Percentiles rank a stretch among this genome's conserved stretches.
These are phyloP conservation scores for Serripes groenlandicus DNA, from an alignment of 2,888 invertebrate genomes.

Conservation along the genomic window DNA sequence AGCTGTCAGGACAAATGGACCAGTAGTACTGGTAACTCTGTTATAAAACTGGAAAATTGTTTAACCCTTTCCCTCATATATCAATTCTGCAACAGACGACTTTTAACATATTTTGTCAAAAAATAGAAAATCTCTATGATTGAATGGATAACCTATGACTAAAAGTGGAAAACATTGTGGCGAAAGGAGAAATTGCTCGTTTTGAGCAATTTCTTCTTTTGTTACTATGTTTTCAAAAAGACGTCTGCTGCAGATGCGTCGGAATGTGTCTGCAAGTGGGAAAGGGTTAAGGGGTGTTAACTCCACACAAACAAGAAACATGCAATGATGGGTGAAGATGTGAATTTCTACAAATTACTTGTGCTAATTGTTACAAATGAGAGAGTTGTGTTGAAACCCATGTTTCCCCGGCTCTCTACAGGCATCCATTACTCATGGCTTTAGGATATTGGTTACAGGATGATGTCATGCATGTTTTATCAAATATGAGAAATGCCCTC, in stretches of 20 bases:
- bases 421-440: slow-evolving; percentile 4
- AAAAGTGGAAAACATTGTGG: slow-evolving; percentile 1
- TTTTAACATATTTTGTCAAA: too few species aligned
- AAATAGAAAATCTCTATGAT: too few species aligned
- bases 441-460: not conserved
- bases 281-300: not conserved
- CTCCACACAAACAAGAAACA: not conserved
- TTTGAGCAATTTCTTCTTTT: not conserved
- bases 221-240: not conserved
- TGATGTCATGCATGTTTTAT: not conserved
- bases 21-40: too few species aligned
- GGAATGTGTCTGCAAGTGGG: not conserved
- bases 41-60: not conserved
- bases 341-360: too few species aligned
- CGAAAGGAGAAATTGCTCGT: slow-evolving; percentile 7
- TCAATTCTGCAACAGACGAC: not conserved
- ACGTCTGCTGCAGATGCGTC: not conserved
- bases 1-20: too few species aligned
- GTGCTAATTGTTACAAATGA: too few species aligned
- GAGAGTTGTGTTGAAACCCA: too few species aligned
- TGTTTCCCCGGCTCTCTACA: too few species aligned
- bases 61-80: not conserved
- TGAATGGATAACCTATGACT: too few species aligned
- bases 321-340: too few species aligned
- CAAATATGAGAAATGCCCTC: slow-evolving; percentile 7